These are phyloP conservation scores for Gnathonemus longibarbis DNA, from an alignment of 2,113 vertebrate genomes.

Conservation along the genomic window DNA sequence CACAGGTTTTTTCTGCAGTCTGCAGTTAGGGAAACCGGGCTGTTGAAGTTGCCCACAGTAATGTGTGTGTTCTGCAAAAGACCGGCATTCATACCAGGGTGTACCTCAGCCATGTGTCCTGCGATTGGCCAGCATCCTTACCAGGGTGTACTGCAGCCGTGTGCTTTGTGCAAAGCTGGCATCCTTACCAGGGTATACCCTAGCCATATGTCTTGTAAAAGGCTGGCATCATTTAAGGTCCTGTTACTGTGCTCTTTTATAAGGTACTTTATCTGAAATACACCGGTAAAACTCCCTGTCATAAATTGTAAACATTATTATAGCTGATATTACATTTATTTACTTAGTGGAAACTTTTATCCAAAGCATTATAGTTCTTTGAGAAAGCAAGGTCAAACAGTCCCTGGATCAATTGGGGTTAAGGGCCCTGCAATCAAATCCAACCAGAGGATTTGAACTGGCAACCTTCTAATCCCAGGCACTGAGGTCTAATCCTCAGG, in stretches of 20 bases:
- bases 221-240: not conserved
- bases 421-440: not conserved
- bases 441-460: not conserved
- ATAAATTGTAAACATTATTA: not conserved
- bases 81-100: not conserved
- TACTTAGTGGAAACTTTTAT: not conserved
- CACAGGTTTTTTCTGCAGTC: not conserved
- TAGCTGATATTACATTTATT: not conserved
- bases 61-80: not conserved
- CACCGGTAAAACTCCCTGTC: not conserved
- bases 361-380: not conserved
- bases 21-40: not conserved
- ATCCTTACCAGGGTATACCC: not conserved
- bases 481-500: not conserved
- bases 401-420: not conserved
- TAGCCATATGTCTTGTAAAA: not conserved
- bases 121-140: not conserved
- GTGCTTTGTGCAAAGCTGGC: not conserved
- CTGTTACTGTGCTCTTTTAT: not conserved
- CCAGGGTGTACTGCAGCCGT: not conserved
- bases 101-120: not conserved
- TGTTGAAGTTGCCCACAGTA: not conserved
- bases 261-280: not conserved
- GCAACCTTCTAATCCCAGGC: not conserved
- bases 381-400: not conserved